phyloP scores from a whole-genome alignment of 1,140 invertebrate species.

The Aleiodes sp. region DNA sequence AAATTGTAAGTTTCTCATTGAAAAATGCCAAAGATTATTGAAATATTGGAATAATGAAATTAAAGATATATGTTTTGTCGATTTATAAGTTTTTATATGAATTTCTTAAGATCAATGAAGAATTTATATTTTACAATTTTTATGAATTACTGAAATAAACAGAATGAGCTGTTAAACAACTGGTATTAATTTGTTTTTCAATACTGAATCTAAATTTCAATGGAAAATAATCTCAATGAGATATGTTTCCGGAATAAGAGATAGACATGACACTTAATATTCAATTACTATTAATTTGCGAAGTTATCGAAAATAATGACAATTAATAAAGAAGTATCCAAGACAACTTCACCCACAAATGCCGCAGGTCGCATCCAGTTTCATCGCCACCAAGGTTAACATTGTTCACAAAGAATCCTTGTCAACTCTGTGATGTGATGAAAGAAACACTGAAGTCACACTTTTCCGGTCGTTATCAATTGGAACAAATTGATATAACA shows the following conservation, averaged over 20 bases:
- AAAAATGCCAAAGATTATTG: not conserved
- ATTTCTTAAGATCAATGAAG: no score
- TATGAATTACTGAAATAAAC: no score
- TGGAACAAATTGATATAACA: constrained; percentile 82
- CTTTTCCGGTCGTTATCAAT: constrained; percentile 70
- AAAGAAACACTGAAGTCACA: constrained; percentile 72
- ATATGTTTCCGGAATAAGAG: no score
- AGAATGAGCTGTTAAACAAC: no score
- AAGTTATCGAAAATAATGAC: not conserved
- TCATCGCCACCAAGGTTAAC: constrained; percentile 70
- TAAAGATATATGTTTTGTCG: no score
- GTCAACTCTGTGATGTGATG: constrained; percentile 83
- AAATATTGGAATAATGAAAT: not conserved
- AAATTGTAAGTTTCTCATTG: constrained; percentile 78
- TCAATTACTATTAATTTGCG: no score
- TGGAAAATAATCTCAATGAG: not conserved
- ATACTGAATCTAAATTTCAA: no score
- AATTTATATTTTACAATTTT: no score
- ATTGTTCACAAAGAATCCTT: constrained; percentile 84
- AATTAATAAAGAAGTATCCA: not conserved
- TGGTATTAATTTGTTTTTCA: no score
- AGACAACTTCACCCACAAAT: constrained; percentile 13
- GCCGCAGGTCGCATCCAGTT: constrained; percentile 48
- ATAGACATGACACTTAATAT: no score
- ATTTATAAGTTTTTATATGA: no score